Base-by-base conservation (phyloP, 2,888 invertebrate genomes). In the Philereme transversata region DNA sequence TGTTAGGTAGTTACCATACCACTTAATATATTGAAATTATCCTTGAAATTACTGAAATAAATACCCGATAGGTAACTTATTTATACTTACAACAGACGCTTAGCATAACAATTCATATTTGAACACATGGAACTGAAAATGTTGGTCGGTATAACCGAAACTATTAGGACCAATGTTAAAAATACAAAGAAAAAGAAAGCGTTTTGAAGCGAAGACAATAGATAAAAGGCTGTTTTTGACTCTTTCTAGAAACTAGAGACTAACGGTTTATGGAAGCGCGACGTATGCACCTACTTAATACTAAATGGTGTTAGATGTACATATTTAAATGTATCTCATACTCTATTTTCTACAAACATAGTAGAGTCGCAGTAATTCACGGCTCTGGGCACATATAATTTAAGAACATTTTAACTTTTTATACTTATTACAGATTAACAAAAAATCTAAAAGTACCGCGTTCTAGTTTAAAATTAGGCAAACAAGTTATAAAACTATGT, bases 151-250 rank as follows among this genome's bases (percentile, higher is more conserved):
- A 57, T 62, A 48, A 44, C 51, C 48, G 11, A 53, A 53, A 45
- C 40, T 49, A 50, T 55, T 57, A 67, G 53, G 54, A 55, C 51
- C 50, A 46, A 55, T 38, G 43, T 45, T 46, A 56, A 45, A 59
- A 51, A 60, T 53, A 60, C 60, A 73, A 72, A 67, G 67, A 68
- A 78, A 76, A 79, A 74, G 77, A 82, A 81, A 80, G 78, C 71
- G 45, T 72, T 72, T 64, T 54, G 70, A 70, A 68, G 57, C 40
- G 57, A 64, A 66, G 68, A 71, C 68, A 71, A 72, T 61, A 53
- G 54, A 47, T 57, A 41, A 22, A 47, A 46, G 35, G 11, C 33
- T 47, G 35, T 46, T 52, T 44, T 48, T 34, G 38, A 34, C 48
- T 41, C 11, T 8, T 36, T 44, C 47, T 56, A 56, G 48, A 55